These are phyloP conservation scores for Ispidina picta DNA, from an alignment of 2,797 vertebrate species.

Conservation along the genomic window DNA sequence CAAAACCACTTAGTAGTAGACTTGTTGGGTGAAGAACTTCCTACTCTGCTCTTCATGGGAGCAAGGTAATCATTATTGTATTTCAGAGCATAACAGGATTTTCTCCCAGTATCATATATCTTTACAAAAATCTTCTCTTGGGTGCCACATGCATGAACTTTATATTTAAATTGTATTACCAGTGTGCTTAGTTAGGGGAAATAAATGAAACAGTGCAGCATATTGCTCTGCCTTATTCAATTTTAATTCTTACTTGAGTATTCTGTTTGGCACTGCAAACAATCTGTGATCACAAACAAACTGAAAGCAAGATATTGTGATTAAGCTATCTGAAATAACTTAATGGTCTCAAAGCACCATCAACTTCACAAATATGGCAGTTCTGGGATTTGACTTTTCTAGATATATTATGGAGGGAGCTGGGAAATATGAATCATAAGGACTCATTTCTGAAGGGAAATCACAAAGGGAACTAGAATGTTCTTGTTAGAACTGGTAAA, in stretches of 20 bases:
- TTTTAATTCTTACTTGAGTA: neutral
- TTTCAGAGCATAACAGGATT: neutral
- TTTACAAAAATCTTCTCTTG: neutral
- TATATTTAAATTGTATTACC: neutral
- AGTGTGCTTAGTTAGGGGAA: neutral
- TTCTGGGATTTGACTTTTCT: neutral
- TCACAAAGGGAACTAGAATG: neutral
- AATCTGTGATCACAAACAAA: neutral
- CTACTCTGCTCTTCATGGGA: neutral
- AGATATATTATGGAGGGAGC: neutral
- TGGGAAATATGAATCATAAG: neutral
- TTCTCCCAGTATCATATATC: neutral
- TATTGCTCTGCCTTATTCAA: neutral
- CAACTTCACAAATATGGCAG: neutral
- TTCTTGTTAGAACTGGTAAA: neutral
- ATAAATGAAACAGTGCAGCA: neutral
- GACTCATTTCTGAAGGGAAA: neutral
- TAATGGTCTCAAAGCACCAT: neutral
- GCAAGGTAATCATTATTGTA: neutral
- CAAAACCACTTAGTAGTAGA: neutral
- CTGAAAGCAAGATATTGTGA: neutral
- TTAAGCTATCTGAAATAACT: neutral
- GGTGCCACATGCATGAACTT: neutral
- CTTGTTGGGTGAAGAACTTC: constrained; percentile 8
- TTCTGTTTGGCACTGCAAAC: neutral